A percentile compares a stretch with the other conserved stretches of the same genome.
These are phyloP conservation scores for Rhincodon typus DNA, from an alignment of 2,797 vertebrate genomes.

Conservation along the genomic window DNA sequence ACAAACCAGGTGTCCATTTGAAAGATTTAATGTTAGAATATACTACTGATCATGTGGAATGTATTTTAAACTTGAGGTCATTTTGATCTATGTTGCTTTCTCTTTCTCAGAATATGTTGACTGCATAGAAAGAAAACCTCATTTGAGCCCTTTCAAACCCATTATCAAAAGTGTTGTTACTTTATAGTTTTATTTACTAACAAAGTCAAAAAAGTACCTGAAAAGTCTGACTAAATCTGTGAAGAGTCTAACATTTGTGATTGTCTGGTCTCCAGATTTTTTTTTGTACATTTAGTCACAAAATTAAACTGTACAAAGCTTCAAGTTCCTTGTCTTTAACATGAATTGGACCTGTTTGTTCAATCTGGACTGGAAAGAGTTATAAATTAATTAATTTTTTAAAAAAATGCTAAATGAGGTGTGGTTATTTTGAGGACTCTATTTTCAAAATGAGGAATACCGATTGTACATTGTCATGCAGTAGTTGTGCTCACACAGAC, in stretches of 20 bases:
- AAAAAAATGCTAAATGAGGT: not conserved
- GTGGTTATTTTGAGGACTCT: constrained; percentile 23
- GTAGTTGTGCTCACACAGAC: constrained; percentile 33
- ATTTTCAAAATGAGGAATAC: constrained; percentile 15
- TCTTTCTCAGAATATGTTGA: not conserved
- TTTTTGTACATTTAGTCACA: not conserved
- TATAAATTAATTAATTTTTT: constrained; percentile 25
- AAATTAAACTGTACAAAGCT: constrained; percentile 27
- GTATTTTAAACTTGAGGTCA: constrained; percentile 33
- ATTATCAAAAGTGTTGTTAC: constrained; percentile 11
- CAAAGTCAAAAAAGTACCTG: constrained; percentile 6
- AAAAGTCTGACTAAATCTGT: not conserved
- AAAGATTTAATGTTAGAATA: constrained; percentile 21
- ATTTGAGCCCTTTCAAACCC: not conserved
- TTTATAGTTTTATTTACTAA: constrained; percentile 31
- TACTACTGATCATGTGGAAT: constrained; percentile 37
- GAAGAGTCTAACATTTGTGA: not conserved
- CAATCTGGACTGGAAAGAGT: not conserved
- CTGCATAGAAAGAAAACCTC: constrained; percentile 10
- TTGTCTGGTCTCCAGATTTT: not conserved
- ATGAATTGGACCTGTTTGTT: not conserved
- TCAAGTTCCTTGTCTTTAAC: not conserved
- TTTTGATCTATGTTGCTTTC: constrained; percentile 5
- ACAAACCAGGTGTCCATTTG: constrained; percentile 7
- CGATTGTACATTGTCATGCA: constrained; percentile 17